Evolutionary conservation across 2,797 vertebrate genomes (phyloP).

Genomic region (Galagoides demidoff): DNA sequence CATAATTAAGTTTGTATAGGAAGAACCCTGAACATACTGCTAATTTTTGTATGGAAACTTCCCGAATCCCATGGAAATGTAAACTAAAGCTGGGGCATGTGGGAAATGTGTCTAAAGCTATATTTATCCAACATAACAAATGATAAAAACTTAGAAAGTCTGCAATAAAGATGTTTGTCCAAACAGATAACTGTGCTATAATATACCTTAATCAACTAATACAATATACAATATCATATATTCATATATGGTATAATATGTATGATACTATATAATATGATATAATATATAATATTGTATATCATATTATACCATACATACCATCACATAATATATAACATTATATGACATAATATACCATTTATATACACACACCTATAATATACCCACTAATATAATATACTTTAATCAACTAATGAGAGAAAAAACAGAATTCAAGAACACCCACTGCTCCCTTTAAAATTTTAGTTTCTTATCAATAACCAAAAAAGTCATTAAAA

Average conservation of each 20-base stretch:
- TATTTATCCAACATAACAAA: not conserved
- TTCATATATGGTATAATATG: no score
- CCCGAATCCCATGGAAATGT: constrained; percentile 33
- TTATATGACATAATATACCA: no score
- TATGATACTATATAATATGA: no score
- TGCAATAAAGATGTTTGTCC: not conserved
- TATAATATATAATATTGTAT: no score
- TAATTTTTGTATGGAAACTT: not conserved
- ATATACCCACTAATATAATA: no score
- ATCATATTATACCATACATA: no score
- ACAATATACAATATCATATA: no score
- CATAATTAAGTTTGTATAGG: constrained; percentile 7
- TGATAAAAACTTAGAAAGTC: not conserved
- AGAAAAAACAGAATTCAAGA: constrained; percentile 40
- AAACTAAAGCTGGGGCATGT: not conserved
- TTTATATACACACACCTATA: no score
- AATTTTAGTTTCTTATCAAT: constrained; percentile 5
- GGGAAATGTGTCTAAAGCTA: not conserved
- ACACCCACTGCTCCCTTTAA: not conserved
- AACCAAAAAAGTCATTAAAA: not conserved
- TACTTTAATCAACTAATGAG: not conserved
- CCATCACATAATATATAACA: no score
- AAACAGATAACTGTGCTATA: not conserved
- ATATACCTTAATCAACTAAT: not conserved
- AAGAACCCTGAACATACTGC: not conserved